Evolutionary conservation across 2,888 invertebrate genomes (phyloP).

Genomic region (Parapristionchus giblindavisi): DNA sequence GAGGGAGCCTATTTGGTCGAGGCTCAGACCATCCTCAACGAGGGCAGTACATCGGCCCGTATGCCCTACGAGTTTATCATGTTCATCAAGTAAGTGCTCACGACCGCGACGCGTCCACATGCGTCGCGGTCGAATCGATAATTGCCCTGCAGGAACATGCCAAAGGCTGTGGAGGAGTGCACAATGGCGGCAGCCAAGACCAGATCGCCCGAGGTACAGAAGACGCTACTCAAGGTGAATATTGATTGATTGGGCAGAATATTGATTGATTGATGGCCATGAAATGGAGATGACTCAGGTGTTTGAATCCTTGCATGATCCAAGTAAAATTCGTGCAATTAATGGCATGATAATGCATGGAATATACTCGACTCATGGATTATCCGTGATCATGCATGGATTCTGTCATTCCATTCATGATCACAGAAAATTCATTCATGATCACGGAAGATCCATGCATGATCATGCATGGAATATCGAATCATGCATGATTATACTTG

Average conservation of each 20-base stretch:
- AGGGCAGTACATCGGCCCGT: background rate
- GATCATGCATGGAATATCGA: too few species aligned
- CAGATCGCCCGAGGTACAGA: conserved; percentile 45
- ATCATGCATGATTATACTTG: too few species aligned
- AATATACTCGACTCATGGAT: too few species aligned
- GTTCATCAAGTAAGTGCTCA: background rate
- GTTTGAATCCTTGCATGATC: too few species aligned
- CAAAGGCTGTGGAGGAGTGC: conserved; percentile 50
- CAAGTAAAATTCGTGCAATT: too few species aligned
- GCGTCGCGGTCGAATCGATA: background rate
- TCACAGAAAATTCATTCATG: too few species aligned
- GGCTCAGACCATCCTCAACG: conserved; percentile 42
- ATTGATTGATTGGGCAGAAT: background rate
- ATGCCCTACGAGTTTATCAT: conserved; percentile 26
- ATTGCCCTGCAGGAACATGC: conserved; percentile 39
- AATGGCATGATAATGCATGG: too few species aligned
- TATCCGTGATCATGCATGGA: too few species aligned
- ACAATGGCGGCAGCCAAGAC: conserved; percentile 44
- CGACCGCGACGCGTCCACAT: background rate
- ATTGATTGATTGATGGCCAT: too few species aligned
- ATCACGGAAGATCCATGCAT: too few species aligned
- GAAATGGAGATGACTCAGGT: too few species aligned
- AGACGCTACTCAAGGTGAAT: conserved; percentile 41
- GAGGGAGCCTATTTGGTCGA: conserved; percentile 53
- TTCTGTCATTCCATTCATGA: too few species aligned